Evolutionary conservation across 2,797 vertebrate species (phyloP), one percentile per base, ranked within the genome.

Genomic region (Tachyglossus aculeatus): DNA sequence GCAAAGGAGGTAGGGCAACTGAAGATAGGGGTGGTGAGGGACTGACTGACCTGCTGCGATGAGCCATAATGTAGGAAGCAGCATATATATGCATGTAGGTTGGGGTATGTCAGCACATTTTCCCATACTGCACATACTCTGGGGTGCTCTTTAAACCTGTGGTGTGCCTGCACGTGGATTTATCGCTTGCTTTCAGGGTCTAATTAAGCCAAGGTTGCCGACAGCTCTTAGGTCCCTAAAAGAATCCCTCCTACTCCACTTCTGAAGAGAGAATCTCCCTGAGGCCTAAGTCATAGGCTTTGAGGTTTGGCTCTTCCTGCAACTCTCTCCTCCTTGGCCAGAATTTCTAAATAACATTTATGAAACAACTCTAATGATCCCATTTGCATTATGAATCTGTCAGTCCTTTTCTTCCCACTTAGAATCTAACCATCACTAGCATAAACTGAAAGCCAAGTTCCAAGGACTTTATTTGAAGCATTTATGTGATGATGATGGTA

Each of bases 161-260:
- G n/a, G n/a, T n/a, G n/a, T n/a, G n/a, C n/a, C n/a, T n/a, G n/a
- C n/a, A n/a, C n/a, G n/a, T n/a, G n/a, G 66, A 47, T 72, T 70
- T 70, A 72, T 77, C 72, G 78, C 34, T 25, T 7, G 7, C 71
- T 79, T 73, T 71, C 67, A 72, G 43, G 52, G 48, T 69, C 61
- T n/a, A n/a, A n/a, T n/a, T 34, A 33, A 64, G 70, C 74, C 77
- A 86, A 74, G 62, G 80, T 65, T 51, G 72, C 72, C 70, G 83
- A 72, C 64, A 68, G 62, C n/a, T n/a, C n/a, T n/a, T 39, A 56
- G 56, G 62, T 53, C 71, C 73, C 74, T 73, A 70, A 71, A 64
- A 66, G 74, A 71, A 45, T 44, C 33, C 55, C 19, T 48, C 54
- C 31, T 63, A 70, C 58, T 61, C 71, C 0, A 56, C 37, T 39